Evolutionary conservation across 1,140 invertebrate species (phyloP), one percentile per base, ranked within the genome.

Genomic region (Campoletis sonorensis): DNA sequence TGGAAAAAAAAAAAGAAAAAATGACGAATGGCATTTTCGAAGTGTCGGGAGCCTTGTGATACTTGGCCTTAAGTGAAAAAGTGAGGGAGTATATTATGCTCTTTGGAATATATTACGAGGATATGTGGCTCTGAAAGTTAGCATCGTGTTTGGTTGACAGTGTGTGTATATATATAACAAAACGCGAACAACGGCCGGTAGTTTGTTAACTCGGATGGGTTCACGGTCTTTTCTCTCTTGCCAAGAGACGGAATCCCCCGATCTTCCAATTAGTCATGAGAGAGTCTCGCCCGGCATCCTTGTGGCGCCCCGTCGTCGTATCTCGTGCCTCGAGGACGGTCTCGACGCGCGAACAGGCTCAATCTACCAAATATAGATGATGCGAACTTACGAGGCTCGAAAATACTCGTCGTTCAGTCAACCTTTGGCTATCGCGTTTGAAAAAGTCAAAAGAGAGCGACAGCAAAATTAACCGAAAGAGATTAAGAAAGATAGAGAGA

Each of bases 171-270:
- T n/a, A 54, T 33, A 33, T 33, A 33, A 11, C 0, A 54, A 5
- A 54, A 54, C 7, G 51, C 51, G 51, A 54, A 54, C 51, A 54
- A 54, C 51, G 51, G 51, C 51, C 51, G 51, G 51, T 54, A 54
- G 51, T 54, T 54, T 64, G 61, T 64, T 64, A 23, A 64, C 23
- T 64, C 61, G 23, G 23, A 26, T 23, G 83, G 83, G 87, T 88
- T 88, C 87, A 88, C 70, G 87, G 87, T 76, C 83, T 76, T 71
- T 58, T 61, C 30, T 58, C 70, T 81, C 33, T 77, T 81, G 40
- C 73, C 72, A 77, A 30, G n/a, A 49, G n/a, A 49, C 54, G 64
- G 80, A 73, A 72, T 75, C 67, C 76, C 67, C 76, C 76, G 83
- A 81, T 77, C 80, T 64, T 83, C 49, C 79, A 81, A 81, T 83